phyloP scores from a whole-genome alignment of 2,113 vertebrate genomes.

The Stegastes partitus region DNA sequence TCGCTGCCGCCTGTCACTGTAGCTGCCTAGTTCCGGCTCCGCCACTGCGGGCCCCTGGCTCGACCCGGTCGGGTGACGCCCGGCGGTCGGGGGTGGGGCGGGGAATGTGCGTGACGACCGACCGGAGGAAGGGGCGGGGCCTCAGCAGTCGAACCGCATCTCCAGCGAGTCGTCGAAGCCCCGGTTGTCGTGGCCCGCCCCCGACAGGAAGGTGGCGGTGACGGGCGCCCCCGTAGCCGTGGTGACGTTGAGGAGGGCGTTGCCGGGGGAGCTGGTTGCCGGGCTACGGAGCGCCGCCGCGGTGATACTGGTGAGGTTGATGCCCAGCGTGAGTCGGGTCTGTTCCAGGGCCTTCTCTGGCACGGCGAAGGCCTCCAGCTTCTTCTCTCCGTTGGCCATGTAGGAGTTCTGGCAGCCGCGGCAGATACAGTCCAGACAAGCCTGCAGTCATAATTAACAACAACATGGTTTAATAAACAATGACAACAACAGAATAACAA shows the following conservation, averaged over 20 bases:
- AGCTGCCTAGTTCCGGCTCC: constrained; percentile 91
- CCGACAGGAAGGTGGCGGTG: constrained; percentile 81
- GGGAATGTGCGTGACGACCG: constrained; percentile 77
- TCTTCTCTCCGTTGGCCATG: constrained; percentile 99
- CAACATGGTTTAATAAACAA: neutral
- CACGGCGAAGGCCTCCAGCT: constrained; percentile 99
- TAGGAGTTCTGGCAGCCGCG: constrained; percentile 99
- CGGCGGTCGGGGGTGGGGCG: constrained; percentile 52
- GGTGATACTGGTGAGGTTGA: constrained; percentile 98
- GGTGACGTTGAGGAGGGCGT: constrained; percentile 96
- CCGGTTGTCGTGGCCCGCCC: constrained; percentile 92
- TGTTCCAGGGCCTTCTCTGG: constrained; percentile 99
- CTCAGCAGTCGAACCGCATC: constrained; percentile 98
- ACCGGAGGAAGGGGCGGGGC: constrained; percentile 29
- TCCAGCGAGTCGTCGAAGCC: constrained; percentile 97
- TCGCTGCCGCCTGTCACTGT: constrained; percentile 87
- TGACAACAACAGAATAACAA: neutral
- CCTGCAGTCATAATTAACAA: constrained; percentile 56
- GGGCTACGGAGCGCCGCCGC: constrained; percentile 92
- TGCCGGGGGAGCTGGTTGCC: constrained; percentile 87
- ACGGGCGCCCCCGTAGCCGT: constrained; percentile 90
- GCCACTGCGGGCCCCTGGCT: constrained; percentile 73
- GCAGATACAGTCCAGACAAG: constrained; percentile 99
- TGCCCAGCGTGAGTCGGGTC: constrained; percentile 98
- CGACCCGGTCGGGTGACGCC: constrained; percentile 38